phyloP scores from a whole-genome alignment of 2,113 vertebrate species.

The Thamnophis sirtalis region DNA sequence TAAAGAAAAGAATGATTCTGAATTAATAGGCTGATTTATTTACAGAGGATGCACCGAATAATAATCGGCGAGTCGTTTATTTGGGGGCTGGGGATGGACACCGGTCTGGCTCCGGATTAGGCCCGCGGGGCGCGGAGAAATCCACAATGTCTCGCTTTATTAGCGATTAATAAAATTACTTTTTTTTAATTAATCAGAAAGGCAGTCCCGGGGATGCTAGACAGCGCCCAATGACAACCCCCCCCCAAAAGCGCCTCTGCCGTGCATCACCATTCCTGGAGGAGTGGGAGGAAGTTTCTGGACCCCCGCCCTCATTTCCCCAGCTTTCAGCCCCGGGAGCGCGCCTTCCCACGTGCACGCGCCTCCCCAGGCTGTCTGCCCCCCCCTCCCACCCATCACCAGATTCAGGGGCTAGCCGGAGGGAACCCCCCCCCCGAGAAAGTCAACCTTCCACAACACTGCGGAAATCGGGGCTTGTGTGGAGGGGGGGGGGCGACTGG shows the following conservation, averaged over 20 bases:
- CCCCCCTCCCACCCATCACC: fast-evolving
- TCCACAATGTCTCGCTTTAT: not conserved
- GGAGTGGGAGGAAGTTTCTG: not conserved
- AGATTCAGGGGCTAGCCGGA: not conserved
- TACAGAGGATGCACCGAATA: not conserved
- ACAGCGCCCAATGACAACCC: too few relatives aligned
- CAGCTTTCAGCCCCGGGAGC: not conserved
- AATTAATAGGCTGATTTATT: not conserved
- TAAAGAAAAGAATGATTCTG: not conserved
- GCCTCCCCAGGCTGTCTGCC: not conserved
- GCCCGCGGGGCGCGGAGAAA: not conserved
- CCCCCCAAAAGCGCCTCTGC: too few relatives aligned
- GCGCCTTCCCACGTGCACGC: not conserved
- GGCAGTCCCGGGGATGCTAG: too few relatives aligned
- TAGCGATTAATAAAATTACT: not conserved
- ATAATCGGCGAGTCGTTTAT: not conserved
- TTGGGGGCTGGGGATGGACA: not conserved
- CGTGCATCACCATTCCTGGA: not conserved
- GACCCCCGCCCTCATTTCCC: not conserved
- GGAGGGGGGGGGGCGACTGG: not conserved
- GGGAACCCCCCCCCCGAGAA: not conserved
- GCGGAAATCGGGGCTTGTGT: not conserved
- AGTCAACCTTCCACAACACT: not conserved
- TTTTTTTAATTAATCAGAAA: not conserved
- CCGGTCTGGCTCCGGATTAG: not conserved